Evolutionary conservation across 2,113 vertebrate species (phyloP), one percentile per base, ranked within the genome.

Genomic region (Anser brachyrhynchus): DNA sequence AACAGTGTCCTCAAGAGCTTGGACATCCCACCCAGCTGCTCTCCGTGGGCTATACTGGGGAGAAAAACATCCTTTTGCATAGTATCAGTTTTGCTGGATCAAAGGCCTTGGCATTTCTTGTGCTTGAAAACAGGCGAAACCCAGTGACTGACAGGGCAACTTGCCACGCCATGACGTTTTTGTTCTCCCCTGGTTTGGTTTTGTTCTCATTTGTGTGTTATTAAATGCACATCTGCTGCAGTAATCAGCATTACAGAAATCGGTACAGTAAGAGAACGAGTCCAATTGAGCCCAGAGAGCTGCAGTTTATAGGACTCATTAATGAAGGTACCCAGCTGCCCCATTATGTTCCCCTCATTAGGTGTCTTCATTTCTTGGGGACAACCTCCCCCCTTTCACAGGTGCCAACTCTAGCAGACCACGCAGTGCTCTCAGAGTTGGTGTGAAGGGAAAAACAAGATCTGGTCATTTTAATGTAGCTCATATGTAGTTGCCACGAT

Each of bases 201-300:
- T 74, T 67, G 11, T 78, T 94, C 64, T 84, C 16, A 29, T 80
- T 87, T 93, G 76, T 78, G 58, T 3, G 6, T 90, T 85, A 75
- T 76, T 78, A 75, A 89, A 67, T 2, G 4, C 65, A 43, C 89
- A 86, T 43, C 49, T 29, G 3, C 67, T 90, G 69, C 71, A 85
- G 35, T 55, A 81, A 91, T 89, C 91, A 89, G 57, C 52, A 59
- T 52, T 77, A 57, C 57, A 92, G 87, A 91, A 85, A 78, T 61
- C 6, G 0, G 26, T 77, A 49, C 26, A 61, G 51, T 52, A 41
- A 66, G 59, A 69, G 70, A 92, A 85, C 51, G 19, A 62, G 75
- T 89, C 46, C 79, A 55, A 0, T 7, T 46, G 71, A 25, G 39
- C 15, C 29, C 22, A 23, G 74, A 94, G 87, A 79, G 35, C 65